phyloP scores from a whole-genome alignment of 1,140 invertebrate species.

The Kradibia gibbosae region DNA sequence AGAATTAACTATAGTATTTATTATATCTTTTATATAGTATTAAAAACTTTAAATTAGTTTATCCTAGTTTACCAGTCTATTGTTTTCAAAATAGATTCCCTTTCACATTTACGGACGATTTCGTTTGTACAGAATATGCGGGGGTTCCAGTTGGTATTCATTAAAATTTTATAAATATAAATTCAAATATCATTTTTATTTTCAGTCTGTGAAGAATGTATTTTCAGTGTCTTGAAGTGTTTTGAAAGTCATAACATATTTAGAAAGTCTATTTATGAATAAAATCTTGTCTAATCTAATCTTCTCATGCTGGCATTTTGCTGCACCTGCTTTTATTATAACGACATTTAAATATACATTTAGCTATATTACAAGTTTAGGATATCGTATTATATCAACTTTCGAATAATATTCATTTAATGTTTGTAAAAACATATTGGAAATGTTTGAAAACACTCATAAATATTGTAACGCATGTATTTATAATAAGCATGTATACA shows the following conservation, averaged over 20 bases:
- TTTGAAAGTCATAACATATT: background rate
- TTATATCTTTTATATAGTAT: background rate
- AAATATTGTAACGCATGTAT: background rate
- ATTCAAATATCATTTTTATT: background rate
- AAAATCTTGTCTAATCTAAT: constrained; percentile 32
- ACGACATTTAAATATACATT: constrained; percentile 24
- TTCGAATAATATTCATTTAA: background rate
- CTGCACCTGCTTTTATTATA: constrained; percentile 10
- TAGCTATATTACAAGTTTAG: background rate
- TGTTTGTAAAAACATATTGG: background rate
- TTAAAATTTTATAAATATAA: background rate
- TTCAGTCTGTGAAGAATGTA: background rate
- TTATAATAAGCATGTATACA: background rate
- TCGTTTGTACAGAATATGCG: background rate
- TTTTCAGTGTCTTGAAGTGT: background rate
- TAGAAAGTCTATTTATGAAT: constrained; percentile 37
- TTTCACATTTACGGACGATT: background rate
- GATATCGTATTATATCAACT: constrained; percentile 8
- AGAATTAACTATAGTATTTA: background rate
- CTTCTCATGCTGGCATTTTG: background rate
- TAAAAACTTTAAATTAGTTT: background rate
- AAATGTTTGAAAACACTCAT: background rate
- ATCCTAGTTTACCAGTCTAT: background rate
- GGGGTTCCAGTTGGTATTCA: background rate
- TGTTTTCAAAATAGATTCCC: background rate